Base-by-base conservation (phyloP, 2,113 vertebrate species). In the Salminus brasiliensis region DNA sequence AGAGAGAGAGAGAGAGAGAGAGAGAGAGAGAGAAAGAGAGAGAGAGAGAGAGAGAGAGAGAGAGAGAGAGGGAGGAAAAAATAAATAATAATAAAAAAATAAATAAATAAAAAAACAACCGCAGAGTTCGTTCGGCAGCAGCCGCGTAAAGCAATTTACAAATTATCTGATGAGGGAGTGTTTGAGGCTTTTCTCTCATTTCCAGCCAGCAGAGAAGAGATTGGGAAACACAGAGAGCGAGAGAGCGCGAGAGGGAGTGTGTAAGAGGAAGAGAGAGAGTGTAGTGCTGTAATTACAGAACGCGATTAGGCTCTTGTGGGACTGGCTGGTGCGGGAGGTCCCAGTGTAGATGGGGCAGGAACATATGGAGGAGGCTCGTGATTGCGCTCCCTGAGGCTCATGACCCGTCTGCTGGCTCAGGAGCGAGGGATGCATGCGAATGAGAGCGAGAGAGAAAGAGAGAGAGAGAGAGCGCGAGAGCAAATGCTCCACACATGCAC, bases 241-340 rank as follows among this genome's bases (percentile, higher is more conserved):
- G 69, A 69, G 49, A 76, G 57, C 60, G 62, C 49, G 62, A 55
- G 63, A 21, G 32, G 32, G 18, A 59, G 25, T 12, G 27, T 27
- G 30, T 41, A 29, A 23, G 68, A 62, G 47, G 39, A 30, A 49
- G 21, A 30, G 45, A 73, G 75, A 66, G 59, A 79, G 72, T 76
- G 21, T 39, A 45, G 23, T 93, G 74, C 93, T 95, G 96, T 99
- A 99, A 99, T 99, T 99, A 98, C 97, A 95, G 96, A 98, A 98
- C 95, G 95, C 96, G 95, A 98, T 98, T 98, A 98, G 95, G 96
- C 96, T 98, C 97, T 98, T 98, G 93, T 92, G 96, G 97, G 97
- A 98, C 96, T 96, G 95, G 96, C 95, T 96, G 96, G 95, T 95
- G 95, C 94, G 95, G 90, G 92, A 92, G 95, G 96, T 93, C 94